A percentile compares a stretch with the other conserved stretches of the same genome.
Evolutionary conservation across 2,888 invertebrate species (phyloP).

Genomic region (Liodrosophila aerea): DNA sequence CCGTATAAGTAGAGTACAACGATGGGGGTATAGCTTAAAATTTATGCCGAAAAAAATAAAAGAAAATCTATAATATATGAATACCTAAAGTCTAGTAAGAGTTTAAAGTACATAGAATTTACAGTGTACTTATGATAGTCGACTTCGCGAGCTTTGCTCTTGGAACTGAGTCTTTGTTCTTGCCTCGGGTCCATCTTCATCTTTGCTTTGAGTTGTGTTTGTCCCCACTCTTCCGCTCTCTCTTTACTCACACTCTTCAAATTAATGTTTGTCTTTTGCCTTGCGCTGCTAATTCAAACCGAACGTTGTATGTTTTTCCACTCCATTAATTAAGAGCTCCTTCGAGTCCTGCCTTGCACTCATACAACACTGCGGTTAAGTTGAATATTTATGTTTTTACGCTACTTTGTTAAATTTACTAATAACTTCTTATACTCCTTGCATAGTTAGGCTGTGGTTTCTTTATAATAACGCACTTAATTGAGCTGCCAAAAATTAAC

Average conservation of each 20-base stretch:
- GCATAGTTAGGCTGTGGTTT: background rate
- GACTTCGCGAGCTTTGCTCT: background rate
- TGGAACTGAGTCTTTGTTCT: too few relatives aligned
- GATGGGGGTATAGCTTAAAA: too few relatives aligned
- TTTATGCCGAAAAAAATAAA: too few relatives aligned
- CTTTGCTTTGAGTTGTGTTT: conserved; percentile 8
- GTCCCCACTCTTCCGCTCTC: background rate
- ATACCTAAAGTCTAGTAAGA: too few relatives aligned
- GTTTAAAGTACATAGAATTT: too few relatives aligned
- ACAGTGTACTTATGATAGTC: conserved; percentile 13
- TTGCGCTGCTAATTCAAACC: conserved; percentile 44
- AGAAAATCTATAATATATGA: too few relatives aligned
- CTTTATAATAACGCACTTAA: conserved; percentile 35
- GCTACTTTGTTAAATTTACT: conserved; percentile 25
- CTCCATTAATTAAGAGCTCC: conserved; percentile 63
- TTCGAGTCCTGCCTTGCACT: conserved; percentile 26
- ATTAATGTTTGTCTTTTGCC: conserved; percentile 60
- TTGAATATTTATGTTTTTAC: background rate
- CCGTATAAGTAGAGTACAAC: too few relatives aligned
- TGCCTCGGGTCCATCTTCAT: background rate
- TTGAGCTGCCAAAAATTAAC: conserved; percentile 50
- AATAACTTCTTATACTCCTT: conserved; percentile 16
- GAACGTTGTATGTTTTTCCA: conserved; percentile 49
- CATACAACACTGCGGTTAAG: conserved; percentile 24
- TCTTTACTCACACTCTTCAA: conserved; percentile 1